Evolutionary conservation across 2,797 vertebrate species (phyloP).

Genomic region (Myotis myotis): DNA sequence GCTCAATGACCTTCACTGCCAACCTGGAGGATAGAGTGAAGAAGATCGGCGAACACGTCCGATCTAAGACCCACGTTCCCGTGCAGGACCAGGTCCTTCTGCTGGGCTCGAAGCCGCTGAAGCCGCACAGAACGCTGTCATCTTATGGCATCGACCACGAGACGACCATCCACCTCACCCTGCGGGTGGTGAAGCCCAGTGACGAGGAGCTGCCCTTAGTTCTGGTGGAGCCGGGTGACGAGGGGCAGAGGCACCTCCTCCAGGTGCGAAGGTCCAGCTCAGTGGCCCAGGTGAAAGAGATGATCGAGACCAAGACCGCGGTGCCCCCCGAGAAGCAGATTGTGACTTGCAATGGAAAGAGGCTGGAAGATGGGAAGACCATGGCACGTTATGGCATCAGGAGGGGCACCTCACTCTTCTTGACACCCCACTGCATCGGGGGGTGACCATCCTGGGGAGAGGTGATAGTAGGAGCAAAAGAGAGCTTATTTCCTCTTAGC

Average conservation of each 20-base stretch:
- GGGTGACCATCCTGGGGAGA: not conserved
- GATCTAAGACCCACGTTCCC: constrained; percentile 4
- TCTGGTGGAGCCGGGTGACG: not conserved
- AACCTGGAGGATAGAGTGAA: not conserved
- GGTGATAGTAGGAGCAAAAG: not conserved
- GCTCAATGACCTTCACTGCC: not conserved
- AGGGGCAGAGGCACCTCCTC: constrained; percentile 24
- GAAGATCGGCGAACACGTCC: constrained; percentile 25
- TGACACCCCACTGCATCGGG: fast-evolving
- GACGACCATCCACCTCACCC: not conserved
- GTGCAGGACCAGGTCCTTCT: constrained; percentile 35
- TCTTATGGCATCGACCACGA: constrained; percentile 35
- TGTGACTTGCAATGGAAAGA: constrained; percentile 58
- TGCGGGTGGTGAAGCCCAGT: constrained; percentile 39
- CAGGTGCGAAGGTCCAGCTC: not conserved
- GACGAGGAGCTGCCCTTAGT: constrained; percentile 28
- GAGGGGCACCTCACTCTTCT: not conserved
- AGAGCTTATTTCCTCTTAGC: not conserved
- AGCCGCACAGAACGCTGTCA: not conserved
- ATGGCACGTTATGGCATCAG: constrained; percentile 21
- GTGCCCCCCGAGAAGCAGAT: not conserved
- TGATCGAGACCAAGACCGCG: not conserved
- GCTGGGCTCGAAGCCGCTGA: not conserved
- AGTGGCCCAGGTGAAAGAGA: constrained; percentile 7
- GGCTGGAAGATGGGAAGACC: constrained; percentile 42